Base-by-base conservation (phyloP, 1,140 invertebrate genomes). In the Asbolus verrucosus region DNA sequence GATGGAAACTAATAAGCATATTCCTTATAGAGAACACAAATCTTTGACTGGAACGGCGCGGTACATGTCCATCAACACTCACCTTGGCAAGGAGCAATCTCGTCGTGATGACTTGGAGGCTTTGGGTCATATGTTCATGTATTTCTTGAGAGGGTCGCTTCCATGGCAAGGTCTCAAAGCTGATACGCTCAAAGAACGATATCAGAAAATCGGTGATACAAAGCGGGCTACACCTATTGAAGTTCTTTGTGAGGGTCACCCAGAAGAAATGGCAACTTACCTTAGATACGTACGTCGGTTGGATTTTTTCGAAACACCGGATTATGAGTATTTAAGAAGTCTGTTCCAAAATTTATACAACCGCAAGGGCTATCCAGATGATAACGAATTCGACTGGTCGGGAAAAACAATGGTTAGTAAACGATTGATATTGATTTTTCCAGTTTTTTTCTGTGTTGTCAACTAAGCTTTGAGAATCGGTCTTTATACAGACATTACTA, bases 101-200 rank as follows among this genome's bases (percentile, higher is more conserved):
- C 89, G 98, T 36, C 88, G 98, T 82, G 98, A 99, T 85, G 98
- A 99, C 87, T 87, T 99, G 80, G 98, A 99, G 86, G 97, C 98
- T 63, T 85, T 99, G 74, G 98, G 98, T 71, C 97, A 99, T 87
- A 99, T 99, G 97, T 99, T 99, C 87, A 99, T 99, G 97, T 99
- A 99, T 87, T 99, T 99, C 86, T 87, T 99, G 80, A 88, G 97
- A 79, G 98, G 98, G 75, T 98, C 95, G 81, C 88, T 99, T 82
- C 98, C 98, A 66, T 99, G 98, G 98, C 98, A 99, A 87, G 98
- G 98, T 73, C 88, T 99, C 76, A 99, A 99, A 87, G 98, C 98
- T 73, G 97, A 99, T 83, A 99, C 97, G 78, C 87, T 99, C 73
- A 99, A 99, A 86, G 98, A 99, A 85, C 89, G 98, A 81, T 99